phyloP scores from a whole-genome alignment of 2,888 invertebrate species.

The Gymnocheta viridis region DNA sequence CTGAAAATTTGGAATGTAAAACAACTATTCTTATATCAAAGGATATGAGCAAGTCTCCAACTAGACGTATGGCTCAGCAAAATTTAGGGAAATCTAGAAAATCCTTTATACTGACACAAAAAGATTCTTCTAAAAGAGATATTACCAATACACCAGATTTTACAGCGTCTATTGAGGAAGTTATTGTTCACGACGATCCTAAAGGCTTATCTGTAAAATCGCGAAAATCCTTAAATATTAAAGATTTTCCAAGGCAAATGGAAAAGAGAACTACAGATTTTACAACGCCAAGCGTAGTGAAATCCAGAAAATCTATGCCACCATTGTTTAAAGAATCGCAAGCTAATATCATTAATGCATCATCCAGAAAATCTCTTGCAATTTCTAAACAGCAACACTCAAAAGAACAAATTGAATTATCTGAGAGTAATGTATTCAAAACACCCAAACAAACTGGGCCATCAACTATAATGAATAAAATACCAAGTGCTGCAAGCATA shows the following conservation, averaged over 20 bases:
- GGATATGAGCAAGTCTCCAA: conserved; percentile 31
- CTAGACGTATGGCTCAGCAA: conserved; percentile 19
- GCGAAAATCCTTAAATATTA: conserved; percentile 12
- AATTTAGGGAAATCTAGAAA: background rate
- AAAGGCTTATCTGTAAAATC: background rate
- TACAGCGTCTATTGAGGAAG: background rate
- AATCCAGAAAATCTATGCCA: conserved; percentile 46
- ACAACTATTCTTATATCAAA: background rate
- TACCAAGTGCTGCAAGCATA: conserved; percentile 10
- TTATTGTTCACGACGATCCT: background rate
- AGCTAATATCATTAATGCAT: background rate
- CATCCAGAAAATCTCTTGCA: conserved; percentile 9
- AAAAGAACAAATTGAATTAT: background rate
- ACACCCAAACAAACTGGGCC: conserved; percentile 16
- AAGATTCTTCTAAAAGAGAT: background rate
- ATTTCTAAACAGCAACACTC: background rate
- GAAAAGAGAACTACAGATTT: background rate
- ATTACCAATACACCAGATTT: background rate
- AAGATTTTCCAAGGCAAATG: background rate
- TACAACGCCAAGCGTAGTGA: background rate
- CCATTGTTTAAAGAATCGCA: background rate
- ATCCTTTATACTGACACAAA: background rate
- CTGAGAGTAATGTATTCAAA: conserved; percentile 20
- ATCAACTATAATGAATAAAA: conserved; percentile 19
- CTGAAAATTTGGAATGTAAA: conserved; percentile 5